These are phyloP conservation scores for Ectemnius lituratus DNA, from an alignment of 2,888 invertebrate species.

Conservation along the genomic window DNA sequence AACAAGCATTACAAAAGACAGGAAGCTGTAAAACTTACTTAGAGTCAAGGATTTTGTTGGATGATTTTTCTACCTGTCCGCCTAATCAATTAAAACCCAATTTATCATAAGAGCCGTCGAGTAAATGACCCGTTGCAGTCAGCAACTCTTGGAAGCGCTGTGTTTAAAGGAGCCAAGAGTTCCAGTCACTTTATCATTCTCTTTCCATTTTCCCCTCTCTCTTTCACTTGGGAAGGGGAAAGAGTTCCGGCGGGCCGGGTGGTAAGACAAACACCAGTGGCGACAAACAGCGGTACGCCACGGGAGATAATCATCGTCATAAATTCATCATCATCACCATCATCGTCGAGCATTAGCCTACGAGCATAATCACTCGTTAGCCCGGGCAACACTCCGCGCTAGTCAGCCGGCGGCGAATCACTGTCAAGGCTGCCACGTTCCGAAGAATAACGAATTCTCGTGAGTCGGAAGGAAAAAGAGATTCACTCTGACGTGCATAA, in stretches of 20 bases:
- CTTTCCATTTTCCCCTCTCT: conserved; percentile 16
- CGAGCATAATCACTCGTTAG: conserved; percentile 65
- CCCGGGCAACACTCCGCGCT: conserved; percentile 44
- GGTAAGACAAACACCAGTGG: conserved; percentile 66
- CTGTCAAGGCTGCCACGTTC: conserved; percentile 61
- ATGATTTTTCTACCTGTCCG: conserved; percentile 4
- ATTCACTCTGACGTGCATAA: conserved; percentile 19
- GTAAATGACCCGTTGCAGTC: conserved; percentile 18
- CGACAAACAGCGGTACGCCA: conserved; percentile 63
- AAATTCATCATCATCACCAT: conserved; percentile 70
- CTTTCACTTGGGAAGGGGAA: not conserved
- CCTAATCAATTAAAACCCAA: conserved; percentile 33
- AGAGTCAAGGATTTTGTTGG: not conserved
- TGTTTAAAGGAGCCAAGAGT: conserved; percentile 36
- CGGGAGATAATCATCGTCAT: conserved; percentile 68
- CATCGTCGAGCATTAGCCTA: conserved; percentile 46
- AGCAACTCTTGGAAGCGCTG: conserved; percentile 20
- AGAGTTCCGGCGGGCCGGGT: conserved; percentile 26
- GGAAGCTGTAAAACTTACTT: not conserved
- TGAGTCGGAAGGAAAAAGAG: conserved; percentile 28
- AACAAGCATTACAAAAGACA: not conserved
- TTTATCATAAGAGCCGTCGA: conserved; percentile 14
- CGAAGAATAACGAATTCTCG: conserved; percentile 65
- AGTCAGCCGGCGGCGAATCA: conserved; percentile 45
- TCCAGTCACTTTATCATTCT: conserved; percentile 35